Conservation (phyloP, 2,113 vertebrate species). For the Colossoma macropomum region DNA sequence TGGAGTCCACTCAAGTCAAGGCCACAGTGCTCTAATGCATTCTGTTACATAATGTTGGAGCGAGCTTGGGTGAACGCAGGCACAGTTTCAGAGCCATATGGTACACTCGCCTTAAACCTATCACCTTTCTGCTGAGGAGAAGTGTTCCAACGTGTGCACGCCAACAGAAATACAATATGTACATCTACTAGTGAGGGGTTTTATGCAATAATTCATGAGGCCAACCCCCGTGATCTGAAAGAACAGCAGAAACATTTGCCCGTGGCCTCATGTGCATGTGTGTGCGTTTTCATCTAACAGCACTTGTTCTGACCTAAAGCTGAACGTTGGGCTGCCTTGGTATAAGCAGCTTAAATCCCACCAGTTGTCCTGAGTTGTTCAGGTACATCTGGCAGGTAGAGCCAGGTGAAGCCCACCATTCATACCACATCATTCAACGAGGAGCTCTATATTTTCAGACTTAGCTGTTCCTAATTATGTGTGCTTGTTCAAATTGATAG, state of each 20-base stretch:
- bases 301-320: slow-evolving; percentile 9
- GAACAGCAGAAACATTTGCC: slow-evolving; percentile 25
- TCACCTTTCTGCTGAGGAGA: slow-evolving; percentile 34
- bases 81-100: slow-evolving; percentile 36
- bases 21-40: slow-evolving; percentile 10
- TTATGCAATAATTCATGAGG: neutral
- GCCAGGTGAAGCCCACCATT: neutral
- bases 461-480: neutral
- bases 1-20: slow-evolving; percentile 13
- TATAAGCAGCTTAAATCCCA: slow-evolving; percentile 22
- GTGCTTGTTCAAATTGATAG: too few species aligned
- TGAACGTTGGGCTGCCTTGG: slow-evolving; percentile 1
- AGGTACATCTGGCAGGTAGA: slow-evolving; percentile 21
- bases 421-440: neutral
- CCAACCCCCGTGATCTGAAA: neutral
- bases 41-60: slow-evolving; percentile 40
- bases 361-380: slow-evolving; percentile 14
- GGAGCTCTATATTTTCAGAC: neutral
- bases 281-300: slow-evolving; percentile 11
- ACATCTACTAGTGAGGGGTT: slow-evolving; percentile 11
- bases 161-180: slow-evolving; percentile 17
- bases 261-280: neutral
- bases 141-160: neutral
- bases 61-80: slow-evolving; percentile 26
- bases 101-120: slow-evolving; percentile 33